Evolutionary conservation across 2,888 invertebrate genomes (phyloP), one percentile per base, ranked within the genome.

Genomic region (Drosophila neotestacea): DNA sequence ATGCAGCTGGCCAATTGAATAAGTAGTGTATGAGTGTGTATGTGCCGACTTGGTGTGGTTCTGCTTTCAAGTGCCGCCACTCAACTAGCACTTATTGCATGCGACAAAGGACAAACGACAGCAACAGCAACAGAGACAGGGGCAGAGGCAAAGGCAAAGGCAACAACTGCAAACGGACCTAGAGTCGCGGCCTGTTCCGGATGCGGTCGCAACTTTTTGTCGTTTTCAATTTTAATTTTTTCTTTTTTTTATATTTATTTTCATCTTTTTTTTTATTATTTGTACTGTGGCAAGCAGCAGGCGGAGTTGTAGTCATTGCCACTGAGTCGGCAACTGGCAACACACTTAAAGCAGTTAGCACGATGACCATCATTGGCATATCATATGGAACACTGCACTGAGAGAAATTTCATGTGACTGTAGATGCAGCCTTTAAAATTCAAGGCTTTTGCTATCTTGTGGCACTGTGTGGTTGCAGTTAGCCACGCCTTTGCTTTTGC

Each of bases 191-290:
- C 63, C 72, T 78, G 74, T 74, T 79, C 88, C 88, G 83, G 88
- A 83, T 88, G 88, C 80, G 84, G 88, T 86, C 84, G 84, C 83
- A 86, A 88, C 75, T 88, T 84, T 84, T 85, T 85, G 80, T 85
- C 84, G 81, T 84, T 86, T 87, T 89, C 82, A 85, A 85, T 84
- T 85, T 81, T 74, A 77, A 73, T 73, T 82, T 76, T 81, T 76
- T 48, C 44, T 44, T 50, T 41, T 27, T 39, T 48, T 38, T 59
- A 44, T 61, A 36, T 38, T 48, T 63, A 48, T 50, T 56, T 34
- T 47, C 28, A 32, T 46, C 44, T 34, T 28, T 48, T 39, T 63
- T 36, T 22, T 9, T 39, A 30, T 42, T 60, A n/a, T 16, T 4
- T 32, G 32, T 32, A 9, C 32, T 32, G 32, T 32, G 32, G 32